Percentiles rank a stretch among this genome's conserved stretches.
Evolutionary conservation across 2,888 invertebrate species (phyloP).

Genomic region (Lamproptera curius): DNA sequence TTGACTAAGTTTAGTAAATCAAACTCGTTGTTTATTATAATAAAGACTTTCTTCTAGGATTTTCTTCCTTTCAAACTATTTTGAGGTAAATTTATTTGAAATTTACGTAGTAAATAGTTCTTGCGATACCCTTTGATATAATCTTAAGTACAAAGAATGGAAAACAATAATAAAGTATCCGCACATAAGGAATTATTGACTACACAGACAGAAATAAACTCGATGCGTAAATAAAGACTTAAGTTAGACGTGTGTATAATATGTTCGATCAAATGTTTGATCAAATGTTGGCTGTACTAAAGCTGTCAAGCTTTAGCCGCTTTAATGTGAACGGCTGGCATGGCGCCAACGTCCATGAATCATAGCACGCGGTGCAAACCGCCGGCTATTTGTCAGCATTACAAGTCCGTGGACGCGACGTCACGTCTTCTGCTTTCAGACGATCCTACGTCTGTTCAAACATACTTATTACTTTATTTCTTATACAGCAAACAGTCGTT

Average conservation of each 20-base stretch:
- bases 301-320: constrained; percentile 10
- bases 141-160: no score
- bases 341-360: constrained; percentile 60
- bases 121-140: neutral
- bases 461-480: no score
- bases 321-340: constrained; percentile 38
- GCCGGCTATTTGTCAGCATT: constrained; percentile 65
- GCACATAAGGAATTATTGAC: constrained; percentile 14
- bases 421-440: constrained; percentile 19
- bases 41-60: no score
- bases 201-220: constrained; percentile 12
- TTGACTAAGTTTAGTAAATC: no score
- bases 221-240: constrained; percentile 14
- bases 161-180: constrained; percentile 13
- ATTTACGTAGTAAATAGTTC: no score
- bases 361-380: constrained; percentile 57
- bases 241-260: constrained; percentile 8
- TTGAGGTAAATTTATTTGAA: no score
- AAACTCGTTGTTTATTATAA: no score
- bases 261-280: constrained; percentile 8
- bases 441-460: no score
- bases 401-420: constrained; percentile 37
- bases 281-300: constrained; percentile 5
- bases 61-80: no score
- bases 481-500: no score